A percentile compares a stretch with the other conserved stretches of the same genome.
These are phyloP conservation scores for Drosophila suboccidentalis DNA, from an alignment of 2,888 invertebrate genomes.

Conservation along the genomic window DNA sequence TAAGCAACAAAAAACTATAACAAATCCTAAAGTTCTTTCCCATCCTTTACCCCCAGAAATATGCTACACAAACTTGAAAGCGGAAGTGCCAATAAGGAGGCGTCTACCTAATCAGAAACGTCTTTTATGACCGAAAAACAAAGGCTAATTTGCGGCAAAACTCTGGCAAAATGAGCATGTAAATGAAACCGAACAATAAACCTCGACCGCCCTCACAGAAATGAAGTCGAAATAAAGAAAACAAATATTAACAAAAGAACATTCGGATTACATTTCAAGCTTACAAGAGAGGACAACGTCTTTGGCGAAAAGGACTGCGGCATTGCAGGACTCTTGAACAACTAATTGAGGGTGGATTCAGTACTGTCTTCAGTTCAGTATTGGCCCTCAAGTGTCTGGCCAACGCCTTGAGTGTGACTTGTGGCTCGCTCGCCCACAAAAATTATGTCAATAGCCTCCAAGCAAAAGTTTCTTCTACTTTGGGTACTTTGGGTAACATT, in stretches of 20 bases:
- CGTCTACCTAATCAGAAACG: constrained; percentile 56
- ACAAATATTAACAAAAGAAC: constrained; percentile 62
- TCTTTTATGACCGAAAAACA: constrained; percentile 46
- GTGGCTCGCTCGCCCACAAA: constrained; percentile 58
- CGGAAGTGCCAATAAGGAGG: constrained; percentile 73
- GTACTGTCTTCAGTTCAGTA: constrained; percentile 49
- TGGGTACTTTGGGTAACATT: constrained; percentile 10
- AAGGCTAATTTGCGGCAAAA: constrained; percentile 76
- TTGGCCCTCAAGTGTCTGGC: constrained; percentile 68
- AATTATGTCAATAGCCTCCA: constrained; percentile 79
- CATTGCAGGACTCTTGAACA: constrained; percentile 23
- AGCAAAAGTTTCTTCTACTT: constrained; percentile 36
- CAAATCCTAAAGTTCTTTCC: not conserved
- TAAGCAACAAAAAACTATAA: constrained; percentile 16
- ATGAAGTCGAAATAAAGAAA: constrained; percentile 36
- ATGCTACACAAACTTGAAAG: constrained; percentile 30
- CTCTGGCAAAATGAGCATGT: constrained; percentile 69
- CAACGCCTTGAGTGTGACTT: constrained; percentile 81
- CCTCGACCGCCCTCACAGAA: constrained; percentile 27
- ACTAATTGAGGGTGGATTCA: constrained; percentile 78
- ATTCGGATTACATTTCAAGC: constrained; percentile 35
- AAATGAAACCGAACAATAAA: constrained; percentile 59
- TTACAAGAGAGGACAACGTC: constrained; percentile 46
- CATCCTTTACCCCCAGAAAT: constrained; percentile 16
- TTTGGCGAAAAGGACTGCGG: constrained; percentile 23